A percentile compares a stretch with the other conserved stretches of the same genome.
These are phyloP conservation scores for Amblyornis subalaris DNA, from an alignment of 2,113 vertebrate genomes.

Conservation along the genomic window DNA sequence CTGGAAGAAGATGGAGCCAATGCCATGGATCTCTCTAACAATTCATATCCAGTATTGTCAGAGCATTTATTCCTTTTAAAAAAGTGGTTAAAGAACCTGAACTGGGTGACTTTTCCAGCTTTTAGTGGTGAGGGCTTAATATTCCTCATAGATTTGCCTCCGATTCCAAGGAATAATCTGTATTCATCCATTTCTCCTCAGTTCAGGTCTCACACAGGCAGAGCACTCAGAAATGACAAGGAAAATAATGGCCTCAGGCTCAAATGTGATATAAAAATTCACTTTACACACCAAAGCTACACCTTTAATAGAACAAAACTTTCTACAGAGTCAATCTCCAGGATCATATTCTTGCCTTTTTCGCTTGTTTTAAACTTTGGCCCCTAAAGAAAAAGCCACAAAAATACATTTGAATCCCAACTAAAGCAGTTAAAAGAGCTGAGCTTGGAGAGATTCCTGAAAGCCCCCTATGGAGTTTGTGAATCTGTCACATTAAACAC, in stretches of 20 bases:
- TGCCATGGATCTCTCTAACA: not conserved
- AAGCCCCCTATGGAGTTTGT: not conserved
- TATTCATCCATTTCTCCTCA: not conserved
- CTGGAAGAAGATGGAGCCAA: not conserved
- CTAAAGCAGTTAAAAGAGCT: not conserved
- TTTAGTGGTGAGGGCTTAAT: not conserved
- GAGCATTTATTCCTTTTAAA: not conserved
- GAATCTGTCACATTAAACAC: not conserved
- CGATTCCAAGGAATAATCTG: not conserved
- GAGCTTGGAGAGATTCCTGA: not conserved
- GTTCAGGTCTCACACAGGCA: not conserved
- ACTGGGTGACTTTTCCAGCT: not conserved
- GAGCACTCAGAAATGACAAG: not conserved
- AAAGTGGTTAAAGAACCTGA: not conserved
- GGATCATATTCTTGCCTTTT: not conserved
- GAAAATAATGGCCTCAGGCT: not conserved
- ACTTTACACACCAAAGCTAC: not conserved
- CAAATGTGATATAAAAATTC: not conserved
- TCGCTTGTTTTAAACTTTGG: not conserved
- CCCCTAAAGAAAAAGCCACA: not conserved
- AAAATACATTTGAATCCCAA: not conserved
- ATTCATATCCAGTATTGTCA: fast-evolving
- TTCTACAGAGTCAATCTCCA: not conserved
- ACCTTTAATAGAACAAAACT: not conserved
- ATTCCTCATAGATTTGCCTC: not conserved